Percentiles rank a stretch among this genome's conserved stretches.
phyloP scores from a whole-genome alignment of 1,140 invertebrate species.

The Mactra quadrangularis region DNA sequence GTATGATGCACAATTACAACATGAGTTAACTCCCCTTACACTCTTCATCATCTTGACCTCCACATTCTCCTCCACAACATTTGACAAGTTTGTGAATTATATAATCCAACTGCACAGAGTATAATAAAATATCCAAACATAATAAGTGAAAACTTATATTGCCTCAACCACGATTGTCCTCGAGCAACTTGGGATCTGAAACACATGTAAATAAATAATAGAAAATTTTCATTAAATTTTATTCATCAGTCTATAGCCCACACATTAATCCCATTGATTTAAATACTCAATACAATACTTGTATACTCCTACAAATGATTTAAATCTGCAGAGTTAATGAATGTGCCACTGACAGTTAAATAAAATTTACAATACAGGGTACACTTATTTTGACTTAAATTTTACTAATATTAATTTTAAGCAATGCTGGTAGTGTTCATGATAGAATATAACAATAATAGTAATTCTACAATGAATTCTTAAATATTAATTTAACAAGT shows the following conservation, averaged over 20 bases:
- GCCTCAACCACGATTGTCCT: constrained; percentile 71
- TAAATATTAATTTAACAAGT: too few relatives aligned
- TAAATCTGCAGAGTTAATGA: neutral
- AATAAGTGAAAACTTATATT: constrained; percentile 79
- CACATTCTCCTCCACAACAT: constrained; percentile 40
- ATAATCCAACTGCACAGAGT: constrained; percentile 75
- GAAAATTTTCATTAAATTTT: neutral
- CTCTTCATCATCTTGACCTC: neutral
- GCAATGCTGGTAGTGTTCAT: too few relatives aligned
- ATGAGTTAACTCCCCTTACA: too few relatives aligned
- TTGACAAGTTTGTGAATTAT: constrained; percentile 75
- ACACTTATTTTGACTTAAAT: neutral
- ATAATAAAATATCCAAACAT: constrained; percentile 77
- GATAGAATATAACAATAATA: too few relatives aligned
- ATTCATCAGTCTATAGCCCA: neutral
- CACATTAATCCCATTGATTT: too few relatives aligned
- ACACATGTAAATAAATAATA: neutral
- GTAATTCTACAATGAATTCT: too few relatives aligned
- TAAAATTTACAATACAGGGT: neutral
- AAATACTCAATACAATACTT: neutral
- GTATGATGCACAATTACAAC: too few relatives aligned
- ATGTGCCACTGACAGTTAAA: too few relatives aligned
- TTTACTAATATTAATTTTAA: neutral
- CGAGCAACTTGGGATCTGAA: constrained; percentile 48
- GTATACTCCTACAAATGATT: neutral